Evolutionary conservation across 2,888 invertebrate species (phyloP).

Genomic region (Diarsia rubi): DNA sequence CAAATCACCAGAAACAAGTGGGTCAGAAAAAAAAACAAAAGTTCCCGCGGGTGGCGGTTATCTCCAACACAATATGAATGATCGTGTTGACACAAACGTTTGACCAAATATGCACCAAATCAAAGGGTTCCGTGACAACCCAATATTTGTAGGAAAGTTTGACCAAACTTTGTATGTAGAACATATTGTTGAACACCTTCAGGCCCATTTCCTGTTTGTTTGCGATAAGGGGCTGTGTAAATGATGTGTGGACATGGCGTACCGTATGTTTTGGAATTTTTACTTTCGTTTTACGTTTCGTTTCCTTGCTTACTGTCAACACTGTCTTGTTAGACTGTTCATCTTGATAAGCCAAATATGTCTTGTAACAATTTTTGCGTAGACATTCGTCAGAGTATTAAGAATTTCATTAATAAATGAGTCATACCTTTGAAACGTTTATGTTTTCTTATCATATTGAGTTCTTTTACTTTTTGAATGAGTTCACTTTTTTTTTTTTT

Average conservation of each 20-base stretch:
- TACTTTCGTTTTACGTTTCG: constrained; percentile 63
- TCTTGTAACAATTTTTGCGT: constrained; percentile 27
- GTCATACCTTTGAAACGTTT: not conserved
- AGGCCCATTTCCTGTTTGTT: constrained; percentile 78
- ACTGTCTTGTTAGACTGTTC: constrained; percentile 26
- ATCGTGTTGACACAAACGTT: constrained; percentile 69
- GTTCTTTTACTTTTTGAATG: not conserved
- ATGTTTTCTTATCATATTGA: not conserved
- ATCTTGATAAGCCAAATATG: constrained; percentile 39
- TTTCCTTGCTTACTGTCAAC: constrained; percentile 52
- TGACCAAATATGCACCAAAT: constrained; percentile 68
- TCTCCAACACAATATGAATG: constrained; percentile 69
- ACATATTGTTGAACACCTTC: constrained; percentile 72
- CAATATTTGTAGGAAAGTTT: constrained; percentile 74
- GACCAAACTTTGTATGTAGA: constrained; percentile 72
- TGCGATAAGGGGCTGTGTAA: constrained; percentile 75
- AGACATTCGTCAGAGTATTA: not conserved
- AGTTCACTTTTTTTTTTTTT: too few species aligned
- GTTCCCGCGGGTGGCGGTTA: constrained; percentile 60
- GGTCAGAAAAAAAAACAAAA: constrained; percentile 51
- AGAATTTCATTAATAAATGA: constrained; percentile 20
- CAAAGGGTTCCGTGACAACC: constrained; percentile 73
- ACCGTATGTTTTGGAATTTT: constrained; percentile 65
- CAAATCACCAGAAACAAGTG: constrained; percentile 64
- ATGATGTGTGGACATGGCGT: constrained; percentile 66